Evolutionary conservation across 2,113 vertebrate species (phyloP), one percentile per base, ranked within the genome.

Genomic region (Himantopus leucocephalus): DNA sequence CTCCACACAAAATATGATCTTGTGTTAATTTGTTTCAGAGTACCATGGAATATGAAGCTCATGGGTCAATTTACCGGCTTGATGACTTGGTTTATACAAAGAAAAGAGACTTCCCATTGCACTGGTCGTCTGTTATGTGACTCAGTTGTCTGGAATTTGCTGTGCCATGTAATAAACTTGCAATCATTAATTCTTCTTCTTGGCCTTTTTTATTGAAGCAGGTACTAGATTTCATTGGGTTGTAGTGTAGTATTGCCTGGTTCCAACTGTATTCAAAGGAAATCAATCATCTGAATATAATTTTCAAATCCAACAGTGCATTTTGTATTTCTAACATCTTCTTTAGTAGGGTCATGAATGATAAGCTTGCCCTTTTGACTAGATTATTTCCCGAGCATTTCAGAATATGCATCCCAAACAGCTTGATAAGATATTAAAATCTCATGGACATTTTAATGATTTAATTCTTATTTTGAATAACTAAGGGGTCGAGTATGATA

Each of bases 101-200:
- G 79, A 60, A 82, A 77, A 78, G 43, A 94, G 66, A 91, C 22
- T 73, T 94, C 48, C 45, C 9, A 7, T 41, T 83, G 64, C 78
- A 76, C 76, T 95, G 74, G 30, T 18, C 64, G n/a, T 89, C 88
- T 73, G 18, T 59, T 95, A 27, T 43, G 87, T 92, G 67, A 95
- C 59, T 87, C 58, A 18, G 27, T 74, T 96, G 86, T 94, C 78
- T 94, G 67, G 39, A 91, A 73, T 91, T 76, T 91, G 66, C 59
- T 94, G 89, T 93, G 94, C 81, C 45, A 39, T 85, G 12, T 91
- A 98, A 98, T 98, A 98, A 98, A 98, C 56, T 77, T 93, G 97
- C 97, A 97, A 92, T 91, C 85, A 63, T 59, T 81, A 87, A 85
- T 81, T 58, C 6, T 80, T 74, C 24, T 88, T 85, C 55, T 89